phyloP scores from a whole-genome alignment of 2,113 vertebrate species.

The Turdus rufiventris region DNA sequence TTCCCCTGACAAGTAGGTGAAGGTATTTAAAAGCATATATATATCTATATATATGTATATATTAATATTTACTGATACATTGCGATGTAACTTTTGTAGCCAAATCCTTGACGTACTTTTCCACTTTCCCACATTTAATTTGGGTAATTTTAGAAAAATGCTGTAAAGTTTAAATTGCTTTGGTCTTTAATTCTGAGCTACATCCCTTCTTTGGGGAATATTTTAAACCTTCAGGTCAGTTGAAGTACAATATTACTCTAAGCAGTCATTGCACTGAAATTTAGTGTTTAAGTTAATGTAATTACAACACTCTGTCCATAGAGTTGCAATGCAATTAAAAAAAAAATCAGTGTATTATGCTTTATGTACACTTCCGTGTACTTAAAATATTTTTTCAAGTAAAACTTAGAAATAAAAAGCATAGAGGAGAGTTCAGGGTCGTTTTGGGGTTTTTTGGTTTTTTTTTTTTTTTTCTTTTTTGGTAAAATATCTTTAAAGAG shows the following conservation, averaged over 20 bases:
- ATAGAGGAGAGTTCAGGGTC: neutral
- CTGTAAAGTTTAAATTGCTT: neutral
- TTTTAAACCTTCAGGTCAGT: neutral
- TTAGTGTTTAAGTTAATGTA: neutral
- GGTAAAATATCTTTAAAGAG: neutral
- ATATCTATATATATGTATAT: neutral
- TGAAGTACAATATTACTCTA: neutral
- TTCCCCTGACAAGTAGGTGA: neutral
- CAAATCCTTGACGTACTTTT: neutral
- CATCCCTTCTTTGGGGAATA: neutral
- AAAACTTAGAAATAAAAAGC: neutral
- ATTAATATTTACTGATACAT: neutral
- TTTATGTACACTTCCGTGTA: neutral
- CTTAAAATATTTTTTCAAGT: neutral
- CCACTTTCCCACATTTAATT: neutral
- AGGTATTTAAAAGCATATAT: neutral
- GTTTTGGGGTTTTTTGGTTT: no score
- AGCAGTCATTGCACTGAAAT: neutral
- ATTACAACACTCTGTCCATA: neutral
- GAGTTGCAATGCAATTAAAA: neutral
- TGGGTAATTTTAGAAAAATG: neutral
- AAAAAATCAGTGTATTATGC: fast-evolving
- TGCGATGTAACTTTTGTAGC: neutral
- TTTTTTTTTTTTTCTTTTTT: no score
- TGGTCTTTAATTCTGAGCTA: neutral